A percentile compares a stretch with the other conserved stretches of the same genome.
Conservation (phyloP, 2,888 invertebrate species). For the Lasioglossum lativentre region DNA sequence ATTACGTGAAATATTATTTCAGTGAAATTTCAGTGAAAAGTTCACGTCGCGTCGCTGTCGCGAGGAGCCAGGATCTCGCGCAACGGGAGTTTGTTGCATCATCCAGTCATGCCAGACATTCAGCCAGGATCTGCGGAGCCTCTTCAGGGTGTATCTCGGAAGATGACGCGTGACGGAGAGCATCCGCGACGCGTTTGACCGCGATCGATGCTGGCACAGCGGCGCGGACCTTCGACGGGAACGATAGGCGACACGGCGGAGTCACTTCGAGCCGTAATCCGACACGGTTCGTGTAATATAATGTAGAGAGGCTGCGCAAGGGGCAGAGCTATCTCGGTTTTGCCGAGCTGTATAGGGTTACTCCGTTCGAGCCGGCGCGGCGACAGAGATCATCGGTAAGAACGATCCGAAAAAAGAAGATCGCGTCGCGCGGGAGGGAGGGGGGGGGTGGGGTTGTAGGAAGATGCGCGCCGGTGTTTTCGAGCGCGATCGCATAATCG, state of each 20-base stretch:
- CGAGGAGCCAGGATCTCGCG: background rate
- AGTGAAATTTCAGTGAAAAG: no score
- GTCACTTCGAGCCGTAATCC: conserved; percentile 71
- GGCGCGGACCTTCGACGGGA: conserved; percentile 49
- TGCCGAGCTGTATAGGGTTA: conserved; percentile 55
- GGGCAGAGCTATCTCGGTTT: conserved; percentile 45
- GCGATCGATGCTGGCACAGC: conserved; percentile 50
- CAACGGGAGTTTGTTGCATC: background rate
- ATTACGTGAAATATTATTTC: no score
- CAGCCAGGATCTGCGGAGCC: background rate
- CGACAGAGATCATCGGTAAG: conserved; percentile 22
- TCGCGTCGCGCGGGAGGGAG: no score
- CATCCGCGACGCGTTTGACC: conserved; percentile 44
- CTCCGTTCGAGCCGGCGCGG: conserved; percentile 20
- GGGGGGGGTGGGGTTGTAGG: no score
- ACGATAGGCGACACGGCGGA: conserved; percentile 56
- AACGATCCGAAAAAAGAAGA: background rate
- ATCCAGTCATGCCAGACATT: background rate
- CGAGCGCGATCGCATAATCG: background rate
- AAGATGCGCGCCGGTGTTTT: background rate
- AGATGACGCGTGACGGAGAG: conserved; percentile 27
- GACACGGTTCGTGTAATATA: conserved; percentile 75
- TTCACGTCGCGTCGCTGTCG: background rate
- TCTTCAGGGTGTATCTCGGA: background rate
- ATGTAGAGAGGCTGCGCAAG: conserved; percentile 56